Evolutionary conservation across 2,113 vertebrate genomes (phyloP).

Genomic region (Vireo altiloquus): DNA sequence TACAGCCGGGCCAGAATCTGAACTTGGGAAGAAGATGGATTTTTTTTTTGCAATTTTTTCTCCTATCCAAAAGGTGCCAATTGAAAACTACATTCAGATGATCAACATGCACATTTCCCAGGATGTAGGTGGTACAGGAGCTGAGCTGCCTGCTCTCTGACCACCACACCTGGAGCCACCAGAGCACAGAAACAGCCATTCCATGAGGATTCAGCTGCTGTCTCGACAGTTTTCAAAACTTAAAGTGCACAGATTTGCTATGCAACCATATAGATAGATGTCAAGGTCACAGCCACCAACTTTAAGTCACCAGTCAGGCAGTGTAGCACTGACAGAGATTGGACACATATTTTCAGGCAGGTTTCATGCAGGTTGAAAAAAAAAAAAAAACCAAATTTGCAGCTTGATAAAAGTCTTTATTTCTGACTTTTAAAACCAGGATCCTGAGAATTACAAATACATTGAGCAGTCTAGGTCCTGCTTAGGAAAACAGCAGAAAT

Average conservation of each 20-base stretch:
- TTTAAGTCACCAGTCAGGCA: not conserved
- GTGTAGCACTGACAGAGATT: not conserved
- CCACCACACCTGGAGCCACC: not conserved
- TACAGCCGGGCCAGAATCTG: not conserved
- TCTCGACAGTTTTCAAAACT: not conserved
- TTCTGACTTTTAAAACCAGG: not conserved
- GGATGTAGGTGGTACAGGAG: not conserved
- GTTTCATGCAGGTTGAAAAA: not conserved
- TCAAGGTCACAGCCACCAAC: not conserved
- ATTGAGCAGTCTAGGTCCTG: not conserved
- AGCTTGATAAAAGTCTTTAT: not conserved
- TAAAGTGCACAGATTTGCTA: not conserved
- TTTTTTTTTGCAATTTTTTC: not conserved
- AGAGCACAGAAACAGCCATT: not conserved
- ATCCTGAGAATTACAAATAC: not conserved
- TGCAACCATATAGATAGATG: fast-evolving
- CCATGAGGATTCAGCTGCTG: not conserved
- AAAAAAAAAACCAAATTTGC: not conserved
- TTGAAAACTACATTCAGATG: not conserved
- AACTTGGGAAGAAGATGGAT: not conserved
- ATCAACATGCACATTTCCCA: not conserved
- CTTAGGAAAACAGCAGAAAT: not conserved
- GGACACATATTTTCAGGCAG: not conserved
- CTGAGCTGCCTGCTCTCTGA: not conserved
- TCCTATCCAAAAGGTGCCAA: not conserved